These are phyloP conservation scores for Halcyon malimbica DNA, from an alignment of 2,113 vertebrate genomes.

Conservation along the genomic window DNA sequence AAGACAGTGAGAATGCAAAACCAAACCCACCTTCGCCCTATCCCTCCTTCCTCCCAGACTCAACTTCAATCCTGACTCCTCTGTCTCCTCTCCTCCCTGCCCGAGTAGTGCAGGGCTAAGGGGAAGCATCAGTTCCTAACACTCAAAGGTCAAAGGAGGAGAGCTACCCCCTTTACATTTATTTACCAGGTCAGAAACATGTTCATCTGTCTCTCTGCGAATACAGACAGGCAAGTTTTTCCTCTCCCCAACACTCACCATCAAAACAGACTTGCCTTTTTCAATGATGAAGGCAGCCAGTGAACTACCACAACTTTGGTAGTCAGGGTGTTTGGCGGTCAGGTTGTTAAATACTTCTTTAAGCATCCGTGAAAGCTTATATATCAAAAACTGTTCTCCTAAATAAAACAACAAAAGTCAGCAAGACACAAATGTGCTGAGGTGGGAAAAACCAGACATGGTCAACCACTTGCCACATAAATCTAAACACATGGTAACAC, in stretches of 20 bases:
- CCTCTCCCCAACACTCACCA: fast-evolving
- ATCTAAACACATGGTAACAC: neutral
- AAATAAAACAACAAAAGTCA: neutral
- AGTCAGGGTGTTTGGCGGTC: conserved; percentile 75
- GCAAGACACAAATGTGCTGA: neutral
- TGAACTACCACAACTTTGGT: conserved; percentile 80
- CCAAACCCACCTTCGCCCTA: neutral
- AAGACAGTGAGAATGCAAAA: neutral
- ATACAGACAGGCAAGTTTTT: neutral
- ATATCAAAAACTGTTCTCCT: conserved; percentile 65
- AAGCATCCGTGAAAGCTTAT: conserved; percentile 78
- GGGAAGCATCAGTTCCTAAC: neutral
- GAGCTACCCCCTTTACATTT: neutral
- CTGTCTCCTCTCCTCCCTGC: neutral
- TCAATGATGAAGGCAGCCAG: conserved; percentile 90
- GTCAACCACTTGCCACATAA: neutral
- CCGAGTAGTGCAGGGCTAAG: fast-evolving
- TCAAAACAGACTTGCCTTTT: conserved; percentile 77
- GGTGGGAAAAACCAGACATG: fast-evolving
- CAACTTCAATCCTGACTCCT: neutral
- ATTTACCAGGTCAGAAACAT: neutral
- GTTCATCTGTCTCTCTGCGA: neutral
- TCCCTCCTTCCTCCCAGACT: neutral
- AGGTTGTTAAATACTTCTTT: conserved; percentile 80
- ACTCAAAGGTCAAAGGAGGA: neutral